Conservation (phyloP, 2,888 invertebrate genomes). For the Octonoba sinensis region DNA sequence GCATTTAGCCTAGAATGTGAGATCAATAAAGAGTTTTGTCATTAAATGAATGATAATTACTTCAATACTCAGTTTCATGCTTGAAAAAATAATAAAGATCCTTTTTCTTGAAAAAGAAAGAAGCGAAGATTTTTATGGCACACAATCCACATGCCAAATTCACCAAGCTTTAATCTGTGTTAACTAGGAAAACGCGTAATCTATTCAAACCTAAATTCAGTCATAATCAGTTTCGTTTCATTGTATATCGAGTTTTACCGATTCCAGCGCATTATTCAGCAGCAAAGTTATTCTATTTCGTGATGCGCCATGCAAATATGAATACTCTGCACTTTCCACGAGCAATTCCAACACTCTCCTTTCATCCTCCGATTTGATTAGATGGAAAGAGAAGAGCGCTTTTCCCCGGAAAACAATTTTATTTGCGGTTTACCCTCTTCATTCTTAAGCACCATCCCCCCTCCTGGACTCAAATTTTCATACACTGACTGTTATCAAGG, state of each 20-base stretch:
- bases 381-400: constrained; percentile 6
- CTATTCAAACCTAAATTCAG: too few relatives aligned
- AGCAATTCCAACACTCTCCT: constrained; percentile 7
- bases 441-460: neutral
- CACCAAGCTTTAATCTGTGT: too few relatives aligned
- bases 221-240: too few relatives aligned
- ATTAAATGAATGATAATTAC: too few relatives aligned
- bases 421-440: constrained; percentile 37
- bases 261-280: neutral
- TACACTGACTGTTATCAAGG: constrained; percentile 21
- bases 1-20: too few relatives aligned
- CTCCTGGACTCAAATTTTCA: constrained; percentile 34
- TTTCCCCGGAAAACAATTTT: constrained; percentile 29
- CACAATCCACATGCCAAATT: too few relatives aligned
- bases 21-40: too few relatives aligned
- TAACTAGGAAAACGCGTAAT: too few relatives aligned
- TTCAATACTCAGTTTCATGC: too few relatives aligned
- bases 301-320: constrained; percentile 1
- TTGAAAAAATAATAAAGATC: too few relatives aligned
- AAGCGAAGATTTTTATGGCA: too few relatives aligned
- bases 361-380: constrained; percentile 41
- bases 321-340: neutral
- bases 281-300: neutral
- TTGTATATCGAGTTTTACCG: neutral
- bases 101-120: too few relatives aligned